Evolutionary conservation across 2,113 vertebrate genomes (phyloP).

Genomic region (Aegypius monachus): DNA sequence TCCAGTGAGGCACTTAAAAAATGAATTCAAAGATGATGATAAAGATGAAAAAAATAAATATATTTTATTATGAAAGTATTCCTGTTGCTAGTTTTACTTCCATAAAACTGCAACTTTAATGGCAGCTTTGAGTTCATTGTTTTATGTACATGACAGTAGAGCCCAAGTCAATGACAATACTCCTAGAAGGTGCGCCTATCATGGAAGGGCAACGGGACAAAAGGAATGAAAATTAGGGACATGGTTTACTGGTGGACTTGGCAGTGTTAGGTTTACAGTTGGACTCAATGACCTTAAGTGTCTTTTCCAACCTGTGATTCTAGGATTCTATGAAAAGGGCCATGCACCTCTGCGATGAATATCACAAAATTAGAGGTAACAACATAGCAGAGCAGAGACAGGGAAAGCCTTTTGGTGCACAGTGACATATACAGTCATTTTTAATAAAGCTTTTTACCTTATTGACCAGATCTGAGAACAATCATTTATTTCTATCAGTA

Average conservation of each 20-base stretch:
- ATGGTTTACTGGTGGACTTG: neutral
- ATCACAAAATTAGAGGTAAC: neutral
- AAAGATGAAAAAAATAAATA: neutral
- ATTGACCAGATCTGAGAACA: neutral
- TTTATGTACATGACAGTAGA: neutral
- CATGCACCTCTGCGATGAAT: neutral
- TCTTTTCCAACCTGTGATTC: neutral
- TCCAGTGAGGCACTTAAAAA: neutral
- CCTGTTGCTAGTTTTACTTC: neutral
- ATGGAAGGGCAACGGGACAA: neutral
- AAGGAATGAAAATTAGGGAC: neutral
- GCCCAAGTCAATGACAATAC: neutral
- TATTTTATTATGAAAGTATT: neutral
- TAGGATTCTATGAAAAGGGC: neutral
- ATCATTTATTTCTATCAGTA: neutral
- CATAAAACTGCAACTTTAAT: neutral
- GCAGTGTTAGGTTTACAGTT: neutral
- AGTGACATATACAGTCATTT: neutral
- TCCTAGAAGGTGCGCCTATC: neutral
- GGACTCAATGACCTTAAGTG: neutral
- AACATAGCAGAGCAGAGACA: neutral
- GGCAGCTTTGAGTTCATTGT: neutral
- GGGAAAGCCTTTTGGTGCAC: neutral
- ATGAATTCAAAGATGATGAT: neutral
- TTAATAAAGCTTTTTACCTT: neutral